Conservation (phyloP, 2,797 vertebrate genomes). For the Leptoclinus maculatus region DNA sequence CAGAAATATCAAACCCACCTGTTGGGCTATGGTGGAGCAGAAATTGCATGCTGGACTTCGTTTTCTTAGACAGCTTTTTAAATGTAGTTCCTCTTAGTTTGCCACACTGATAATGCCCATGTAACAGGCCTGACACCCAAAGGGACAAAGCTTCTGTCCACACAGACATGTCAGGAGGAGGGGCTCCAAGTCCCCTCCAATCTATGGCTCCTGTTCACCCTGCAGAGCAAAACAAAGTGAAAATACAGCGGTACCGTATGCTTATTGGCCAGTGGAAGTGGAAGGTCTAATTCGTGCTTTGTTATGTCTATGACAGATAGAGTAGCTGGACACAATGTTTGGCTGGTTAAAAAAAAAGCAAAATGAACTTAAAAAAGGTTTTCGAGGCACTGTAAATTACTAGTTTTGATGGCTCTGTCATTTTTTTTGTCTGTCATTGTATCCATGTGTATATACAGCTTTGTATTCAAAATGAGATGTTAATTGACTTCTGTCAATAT, state of each 20-base stretch:
- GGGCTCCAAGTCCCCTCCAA: slow-evolving; percentile 58
- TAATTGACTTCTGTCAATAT: not conserved
- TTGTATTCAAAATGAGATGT: not conserved
- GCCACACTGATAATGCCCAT: slow-evolving; percentile 51
- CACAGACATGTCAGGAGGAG: slow-evolving; percentile 66
- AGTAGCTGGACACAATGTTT: not conserved
- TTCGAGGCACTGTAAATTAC: not conserved
- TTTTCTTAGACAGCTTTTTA: slow-evolving; percentile 27
- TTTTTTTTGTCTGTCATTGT: not conserved
- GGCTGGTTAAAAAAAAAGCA: not conserved
- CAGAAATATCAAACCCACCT: slow-evolving; percentile 66
- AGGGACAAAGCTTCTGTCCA: slow-evolving; percentile 57
- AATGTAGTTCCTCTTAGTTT: slow-evolving; percentile 50
- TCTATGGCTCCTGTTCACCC: slow-evolving; percentile 27
- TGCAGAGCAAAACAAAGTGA: not conserved
- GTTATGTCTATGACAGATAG: slow-evolving; percentile 43
- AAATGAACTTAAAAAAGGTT: not conserved
- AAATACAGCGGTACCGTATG: slow-evolving; percentile 9
- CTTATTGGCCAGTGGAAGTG: slow-evolving; percentile 4
- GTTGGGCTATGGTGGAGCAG: slow-evolving; percentile 39
- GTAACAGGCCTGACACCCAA: slow-evolving; percentile 43
- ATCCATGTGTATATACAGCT: not conserved
- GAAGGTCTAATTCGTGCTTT: slow-evolving; percentile 36
- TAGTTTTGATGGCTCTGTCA: not conserved
- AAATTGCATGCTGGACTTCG: slow-evolving; percentile 66